Percentiles rank a stretch among this genome's conserved stretches.
These are phyloP conservation scores for Aporophyla nigra DNA, from an alignment of 2,888 invertebrate species.

Conservation along the genomic window DNA sequence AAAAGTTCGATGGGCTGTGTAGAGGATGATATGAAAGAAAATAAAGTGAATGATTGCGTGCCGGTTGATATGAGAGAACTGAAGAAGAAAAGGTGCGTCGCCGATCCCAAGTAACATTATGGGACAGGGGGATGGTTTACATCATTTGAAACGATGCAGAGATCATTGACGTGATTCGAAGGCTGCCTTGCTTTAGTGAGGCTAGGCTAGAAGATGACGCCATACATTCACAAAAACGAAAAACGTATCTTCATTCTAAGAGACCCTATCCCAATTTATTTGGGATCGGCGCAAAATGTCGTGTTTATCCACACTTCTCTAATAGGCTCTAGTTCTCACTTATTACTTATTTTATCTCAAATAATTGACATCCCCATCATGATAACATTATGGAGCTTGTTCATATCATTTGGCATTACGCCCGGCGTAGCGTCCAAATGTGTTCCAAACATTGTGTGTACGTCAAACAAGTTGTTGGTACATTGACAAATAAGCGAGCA, in stretches of 20 bases:
- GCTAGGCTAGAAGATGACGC: background rate
- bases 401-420: slow-evolving; percentile 36
- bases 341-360: slow-evolving; percentile 2
- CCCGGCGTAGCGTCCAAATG: slow-evolving; percentile 3
- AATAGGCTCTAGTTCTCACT: background rate
- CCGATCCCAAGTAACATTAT: background rate
- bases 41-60: background rate
- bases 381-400: slow-evolving; percentile 7
- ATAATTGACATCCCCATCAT: slow-evolving; percentile 6
- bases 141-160: background rate
- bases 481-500: slow-evolving; percentile 7
- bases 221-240: background rate
- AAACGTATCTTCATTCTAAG: too few relatives aligned
- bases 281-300: too few relatives aligned
- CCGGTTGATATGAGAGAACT: background rate
- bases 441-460: slow-evolving; percentile 18
- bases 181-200: too few relatives aligned
- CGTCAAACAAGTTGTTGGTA: slow-evolving; percentile 43
- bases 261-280: too few relatives aligned
- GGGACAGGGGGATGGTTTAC: too few relatives aligned
- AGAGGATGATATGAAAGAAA: background rate
- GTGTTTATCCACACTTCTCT: too few relatives aligned
- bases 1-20: background rate
- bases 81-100: background rate
- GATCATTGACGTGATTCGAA: slow-evolving; percentile 2